These are phyloP conservation scores for Baccha elongata DNA, from an alignment of 2,888 invertebrate species.

Conservation along the genomic window DNA sequence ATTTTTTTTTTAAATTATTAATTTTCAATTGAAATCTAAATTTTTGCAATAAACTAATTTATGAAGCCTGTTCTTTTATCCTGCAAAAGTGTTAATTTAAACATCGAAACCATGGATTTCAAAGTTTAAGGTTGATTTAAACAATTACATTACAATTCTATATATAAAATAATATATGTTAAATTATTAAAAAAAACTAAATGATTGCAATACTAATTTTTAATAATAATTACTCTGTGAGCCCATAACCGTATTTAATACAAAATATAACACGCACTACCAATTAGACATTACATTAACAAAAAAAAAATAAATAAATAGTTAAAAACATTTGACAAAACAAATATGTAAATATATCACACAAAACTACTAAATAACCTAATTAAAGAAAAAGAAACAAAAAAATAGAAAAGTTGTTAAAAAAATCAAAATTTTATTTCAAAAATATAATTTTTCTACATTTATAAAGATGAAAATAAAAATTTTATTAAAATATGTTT, in stretches of 20 bases:
- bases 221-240: constrained; percentile 57
- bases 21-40: no score
- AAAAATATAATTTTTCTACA: constrained; percentile 42
- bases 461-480: constrained; percentile 7
- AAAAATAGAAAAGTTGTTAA: constrained; percentile 22
- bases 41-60: no score
- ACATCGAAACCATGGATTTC: no score
- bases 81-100: no score
- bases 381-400: constrained; percentile 23
- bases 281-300: not conserved
- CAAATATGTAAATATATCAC: constrained; percentile 44
- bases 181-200: not conserved
- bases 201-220: constrained; percentile 24
- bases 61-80: no score
- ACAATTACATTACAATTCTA: no score
- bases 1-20: no score
- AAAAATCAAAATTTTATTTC: constrained; percentile 13
- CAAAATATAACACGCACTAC: constrained; percentile 53
- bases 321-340: constrained; percentile 69
- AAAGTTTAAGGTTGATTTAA: no score
- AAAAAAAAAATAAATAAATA: constrained; percentile 12
- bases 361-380: constrained; percentile 14
- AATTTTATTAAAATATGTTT: constrained; percentile 39
- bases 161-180: no score
- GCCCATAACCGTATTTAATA: constrained; percentile 74